Base-by-base conservation (phyloP, 2,888 invertebrate genomes). In the Tromatobia lineatoria region DNA sequence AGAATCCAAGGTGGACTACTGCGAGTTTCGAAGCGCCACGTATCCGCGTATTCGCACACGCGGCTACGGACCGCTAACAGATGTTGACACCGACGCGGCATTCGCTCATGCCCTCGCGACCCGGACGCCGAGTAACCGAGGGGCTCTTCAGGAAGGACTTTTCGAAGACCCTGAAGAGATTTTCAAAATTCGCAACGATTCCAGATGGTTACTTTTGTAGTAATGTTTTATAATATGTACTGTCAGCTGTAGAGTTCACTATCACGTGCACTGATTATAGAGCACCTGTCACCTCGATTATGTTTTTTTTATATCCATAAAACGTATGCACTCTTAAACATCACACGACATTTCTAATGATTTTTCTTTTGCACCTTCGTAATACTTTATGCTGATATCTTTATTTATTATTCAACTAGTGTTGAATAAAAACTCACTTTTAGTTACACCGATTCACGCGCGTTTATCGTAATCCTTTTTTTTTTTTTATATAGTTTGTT, bases 31-130 rank as follows among this genome's bases (percentile, higher is more conserved):
- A 67, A 84, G 84, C 87, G 87, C 87, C 87, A 86, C 87, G 81
- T 87, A 87, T 80, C 67, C 80, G 85, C 83, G 78, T 74, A 74
- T 71, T 61, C 76, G 80, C 76, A 82, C 85, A 76, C 82, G 83
- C 85, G 82, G 84, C 69, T 70, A 66, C 84, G 75, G 73, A 85
- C 82, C 82, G 85, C 85, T 87, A 85, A 66, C 86, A 87, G 86
- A 87, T 87, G 86, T 87, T 86, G 82, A 87, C 82, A 82, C 82
- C 61, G 78, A 84, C 78, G 70, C 84, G 78, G 78, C 78, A 81
- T 81, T 78, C 78, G 78, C 70, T 70, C 74, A 76, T 74, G 81
- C 74, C 66, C 29, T 70, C 78, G 59, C 66, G 78, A 70, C 73
- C 66, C 80, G 71, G 77, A 67, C 74, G 69, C 69, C 29, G 54